Conservation (phyloP, 2,888 invertebrate genomes). For the Onchidella celtica region DNA sequence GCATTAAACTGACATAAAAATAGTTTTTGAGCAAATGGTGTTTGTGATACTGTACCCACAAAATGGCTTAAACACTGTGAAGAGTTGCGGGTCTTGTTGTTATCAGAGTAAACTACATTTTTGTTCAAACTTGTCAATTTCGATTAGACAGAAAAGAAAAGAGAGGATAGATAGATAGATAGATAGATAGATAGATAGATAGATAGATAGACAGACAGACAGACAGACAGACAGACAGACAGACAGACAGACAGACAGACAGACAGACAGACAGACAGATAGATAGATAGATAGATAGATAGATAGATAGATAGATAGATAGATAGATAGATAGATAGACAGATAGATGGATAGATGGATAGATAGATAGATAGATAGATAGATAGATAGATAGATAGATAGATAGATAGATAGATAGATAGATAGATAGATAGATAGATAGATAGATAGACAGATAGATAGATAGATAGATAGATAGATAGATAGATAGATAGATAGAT, state of each 20-base stretch:
- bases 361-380: conserved; percentile 1
- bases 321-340: neutral
- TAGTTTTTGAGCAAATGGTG: too few relatives aligned
- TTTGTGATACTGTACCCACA: too few relatives aligned
- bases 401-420: neutral
- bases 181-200: neutral
- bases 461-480: neutral
- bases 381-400: neutral
- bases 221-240: neutral
- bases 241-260: neutral
- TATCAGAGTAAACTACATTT: neutral
- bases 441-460: neutral
- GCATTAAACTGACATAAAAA: too few relatives aligned
- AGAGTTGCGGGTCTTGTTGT: neutral
- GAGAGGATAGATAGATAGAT: too few relatives aligned
- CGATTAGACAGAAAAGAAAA: too few relatives aligned
- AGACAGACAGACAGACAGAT: neutral
- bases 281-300: neutral
- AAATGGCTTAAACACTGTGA: conserved; percentile 5
- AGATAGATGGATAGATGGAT: neutral
- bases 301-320: neutral
- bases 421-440: neutral
- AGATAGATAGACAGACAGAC: neutral
- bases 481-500: neutral
- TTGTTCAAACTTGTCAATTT: too few relatives aligned